Conservation (phyloP, 1,140 invertebrate species). For the Rhagoletis zephyria region DNA sequence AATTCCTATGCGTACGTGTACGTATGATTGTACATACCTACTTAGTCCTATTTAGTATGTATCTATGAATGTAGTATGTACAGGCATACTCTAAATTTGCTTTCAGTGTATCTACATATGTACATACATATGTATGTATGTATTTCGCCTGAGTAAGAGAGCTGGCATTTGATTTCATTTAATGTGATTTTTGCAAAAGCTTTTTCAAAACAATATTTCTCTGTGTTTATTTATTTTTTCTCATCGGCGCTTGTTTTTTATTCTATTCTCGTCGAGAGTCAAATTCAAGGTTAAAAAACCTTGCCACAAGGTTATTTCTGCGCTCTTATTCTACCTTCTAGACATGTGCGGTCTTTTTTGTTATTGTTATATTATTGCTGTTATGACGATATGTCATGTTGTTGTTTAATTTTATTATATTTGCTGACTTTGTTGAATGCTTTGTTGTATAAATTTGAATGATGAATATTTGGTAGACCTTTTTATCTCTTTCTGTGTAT, state of each 20-base stretch:
- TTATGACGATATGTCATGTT: background rate
- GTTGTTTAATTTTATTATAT: background rate
- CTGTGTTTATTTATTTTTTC: background rate
- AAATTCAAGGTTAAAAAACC: constrained; percentile 71
- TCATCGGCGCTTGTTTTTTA: background rate
- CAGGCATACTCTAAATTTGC: no score
- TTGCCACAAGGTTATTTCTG: constrained; percentile 67
- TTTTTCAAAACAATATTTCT: background rate
- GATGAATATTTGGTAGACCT: background rate
- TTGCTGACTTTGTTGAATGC: background rate
- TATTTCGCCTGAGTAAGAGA: background rate
- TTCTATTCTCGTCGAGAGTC: constrained; percentile 49
- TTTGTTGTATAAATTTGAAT: background rate
- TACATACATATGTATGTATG: background rate
- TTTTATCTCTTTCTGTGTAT: constrained; percentile 49
- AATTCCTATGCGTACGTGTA: no score
- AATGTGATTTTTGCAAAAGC: background rate
- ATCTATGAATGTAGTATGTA: no score
- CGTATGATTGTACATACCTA: no score
- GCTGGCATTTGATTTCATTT: background rate
- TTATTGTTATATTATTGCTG: background rate
- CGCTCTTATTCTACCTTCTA: constrained; percentile 61
- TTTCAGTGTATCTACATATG: background rate
- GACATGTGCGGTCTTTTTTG: constrained; percentile 58
- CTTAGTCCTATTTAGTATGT: no score